Percentiles rank a stretch among this genome's conserved stretches.
Evolutionary conservation across 1,140 invertebrate genomes (phyloP).

Genomic region (Drosophila pachea): DNA sequence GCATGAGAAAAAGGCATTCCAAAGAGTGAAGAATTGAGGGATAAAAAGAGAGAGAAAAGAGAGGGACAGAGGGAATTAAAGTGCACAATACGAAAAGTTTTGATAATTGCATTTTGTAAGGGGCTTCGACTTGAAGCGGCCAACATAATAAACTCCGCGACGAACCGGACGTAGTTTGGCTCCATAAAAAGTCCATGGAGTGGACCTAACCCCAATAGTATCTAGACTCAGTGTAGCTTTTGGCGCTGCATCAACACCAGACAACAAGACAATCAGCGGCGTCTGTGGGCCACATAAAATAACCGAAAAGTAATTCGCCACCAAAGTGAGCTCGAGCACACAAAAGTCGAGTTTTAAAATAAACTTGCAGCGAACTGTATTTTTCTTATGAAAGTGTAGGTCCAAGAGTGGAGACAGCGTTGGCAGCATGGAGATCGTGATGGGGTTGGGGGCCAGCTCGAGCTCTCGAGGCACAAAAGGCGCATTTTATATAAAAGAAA

Average conservation of each 20-base stretch:
- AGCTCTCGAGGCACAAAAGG: conserved; percentile 67
- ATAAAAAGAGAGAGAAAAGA: conserved; percentile 5
- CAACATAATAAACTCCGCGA: conserved; percentile 63
- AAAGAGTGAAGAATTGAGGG: background rate
- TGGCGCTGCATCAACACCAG: conserved; percentile 31
- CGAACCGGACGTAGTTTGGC: conserved; percentile 22
- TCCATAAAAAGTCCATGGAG: background rate
- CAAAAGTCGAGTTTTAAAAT: conserved; percentile 75
- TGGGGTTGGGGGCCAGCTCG: background rate
- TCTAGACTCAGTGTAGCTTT: conserved; percentile 9
- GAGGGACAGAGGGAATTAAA: background rate
- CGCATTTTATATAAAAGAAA: conserved; percentile 70
- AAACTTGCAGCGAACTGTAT: conserved; percentile 66
- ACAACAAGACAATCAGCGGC: conserved; percentile 63
- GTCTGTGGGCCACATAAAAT: conserved; percentile 63
- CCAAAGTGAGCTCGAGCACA: conserved; percentile 70
- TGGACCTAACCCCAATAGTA: conserved; percentile 15
- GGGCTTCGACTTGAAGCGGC: conserved; percentile 41
- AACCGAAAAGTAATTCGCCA: conserved; percentile 72
- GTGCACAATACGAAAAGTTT: conserved; percentile 58
- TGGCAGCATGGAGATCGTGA: background rate
- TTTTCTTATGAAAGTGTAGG: conserved; percentile 33
- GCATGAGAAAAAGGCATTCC: conserved; percentile 36
- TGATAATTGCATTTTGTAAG: conserved; percentile 67
- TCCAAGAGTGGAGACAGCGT: background rate